Evolutionary conservation across 2,113 vertebrate genomes (phyloP).

Genomic region (Centropus unirufus): DNA sequence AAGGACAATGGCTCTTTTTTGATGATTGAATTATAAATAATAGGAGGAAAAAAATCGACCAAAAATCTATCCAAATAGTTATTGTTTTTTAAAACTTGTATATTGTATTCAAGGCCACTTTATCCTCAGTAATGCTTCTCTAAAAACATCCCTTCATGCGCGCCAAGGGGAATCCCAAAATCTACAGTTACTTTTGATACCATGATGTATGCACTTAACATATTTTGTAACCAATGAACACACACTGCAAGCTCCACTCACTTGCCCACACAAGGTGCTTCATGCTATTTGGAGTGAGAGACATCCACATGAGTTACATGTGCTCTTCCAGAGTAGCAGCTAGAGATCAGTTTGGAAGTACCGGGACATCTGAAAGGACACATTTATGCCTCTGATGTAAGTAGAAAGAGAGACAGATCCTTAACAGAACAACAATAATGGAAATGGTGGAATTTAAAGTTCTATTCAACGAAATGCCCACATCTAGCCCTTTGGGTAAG

Average conservation of each 20-base stretch:
- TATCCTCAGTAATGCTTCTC: not conserved
- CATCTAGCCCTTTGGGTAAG: rapidly evolving
- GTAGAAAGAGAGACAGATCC: not conserved
- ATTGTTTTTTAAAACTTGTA: not conserved
- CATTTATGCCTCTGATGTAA: not conserved
- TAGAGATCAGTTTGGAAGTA: not conserved
- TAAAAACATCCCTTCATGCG: not conserved
- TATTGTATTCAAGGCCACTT: not conserved
- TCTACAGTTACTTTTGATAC: not conserved
- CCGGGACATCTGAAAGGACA: not conserved
- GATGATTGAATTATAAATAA: not conserved
- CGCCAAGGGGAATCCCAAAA: not conserved
- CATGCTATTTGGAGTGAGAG: not conserved
- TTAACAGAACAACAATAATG: not conserved
- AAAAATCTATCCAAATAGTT: not conserved
- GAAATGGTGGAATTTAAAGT: not conserved
- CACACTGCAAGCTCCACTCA: rapidly evolving
- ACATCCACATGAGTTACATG: not conserved
- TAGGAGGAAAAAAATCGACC: not conserved
- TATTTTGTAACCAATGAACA: not conserved
- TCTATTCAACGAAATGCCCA: not conserved
- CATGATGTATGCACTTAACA: rapidly evolving
- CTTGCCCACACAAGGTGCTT: not conserved
- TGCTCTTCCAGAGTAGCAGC: not conserved
- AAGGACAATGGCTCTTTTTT: not conserved